A percentile compares a stretch with the other conserved stretches of the same genome.
Conservation (phyloP, 2,888 invertebrate genomes). For the Baronia brevicornis region DNA sequence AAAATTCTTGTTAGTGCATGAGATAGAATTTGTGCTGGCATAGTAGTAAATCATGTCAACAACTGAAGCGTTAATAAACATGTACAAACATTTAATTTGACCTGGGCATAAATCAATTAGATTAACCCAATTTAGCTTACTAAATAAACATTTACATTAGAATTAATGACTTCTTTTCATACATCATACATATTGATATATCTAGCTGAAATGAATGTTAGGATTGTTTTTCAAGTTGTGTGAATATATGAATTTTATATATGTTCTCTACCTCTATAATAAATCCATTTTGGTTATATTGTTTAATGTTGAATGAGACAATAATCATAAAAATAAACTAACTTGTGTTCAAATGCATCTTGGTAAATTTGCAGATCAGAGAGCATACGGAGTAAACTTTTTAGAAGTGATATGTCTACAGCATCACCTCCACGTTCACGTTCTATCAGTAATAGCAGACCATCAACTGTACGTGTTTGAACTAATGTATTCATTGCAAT, state of each 20-base stretch:
- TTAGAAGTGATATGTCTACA: constrained; percentile 93
- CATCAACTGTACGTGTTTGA: constrained; percentile 95
- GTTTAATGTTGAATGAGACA: background rate
- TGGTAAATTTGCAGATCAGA: constrained; percentile 96
- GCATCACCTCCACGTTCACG: constrained; percentile 95
- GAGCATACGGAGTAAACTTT: constrained; percentile 95
- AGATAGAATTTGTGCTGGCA: no score
- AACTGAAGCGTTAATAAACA: no score
- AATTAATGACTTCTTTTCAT: no score
- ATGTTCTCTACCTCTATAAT: background rate
- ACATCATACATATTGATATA: no score
- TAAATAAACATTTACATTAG: no score
- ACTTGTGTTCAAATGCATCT: constrained; percentile 91
- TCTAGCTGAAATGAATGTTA: no score
- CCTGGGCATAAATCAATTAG: no score
- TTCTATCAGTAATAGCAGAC: constrained; percentile 93
- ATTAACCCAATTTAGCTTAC: no score
- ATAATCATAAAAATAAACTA: constrained; percentile 20
- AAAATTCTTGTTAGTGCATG: no score
- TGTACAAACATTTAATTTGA: no score
- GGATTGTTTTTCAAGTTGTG: no score
- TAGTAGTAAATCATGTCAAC: no score
- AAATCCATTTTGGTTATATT: background rate
- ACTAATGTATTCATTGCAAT: constrained; percentile 93
- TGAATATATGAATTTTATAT: background rate